Conservation (phyloP, 1,140 invertebrate genomes). For the Leptinotarsa defecta region DNA sequence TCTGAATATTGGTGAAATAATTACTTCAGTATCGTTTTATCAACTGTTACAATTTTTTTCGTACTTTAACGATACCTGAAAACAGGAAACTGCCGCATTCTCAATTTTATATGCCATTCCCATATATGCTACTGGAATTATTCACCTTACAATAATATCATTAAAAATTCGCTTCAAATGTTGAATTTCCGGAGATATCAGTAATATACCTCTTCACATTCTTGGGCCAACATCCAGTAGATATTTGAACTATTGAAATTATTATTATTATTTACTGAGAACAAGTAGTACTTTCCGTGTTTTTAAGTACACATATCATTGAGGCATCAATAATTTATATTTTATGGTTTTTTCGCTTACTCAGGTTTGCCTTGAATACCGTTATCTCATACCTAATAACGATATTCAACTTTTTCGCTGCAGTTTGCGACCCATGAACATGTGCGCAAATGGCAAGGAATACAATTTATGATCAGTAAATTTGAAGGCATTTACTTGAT, state of each 20-base stretch:
- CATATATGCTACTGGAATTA: not conserved
- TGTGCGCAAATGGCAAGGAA: not conserved
- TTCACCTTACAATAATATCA: not conserved
- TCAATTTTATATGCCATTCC: not conserved
- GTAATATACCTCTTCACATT: not conserved
- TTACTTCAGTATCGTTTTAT: no score
- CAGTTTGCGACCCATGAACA: not conserved
- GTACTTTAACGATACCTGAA: no score
- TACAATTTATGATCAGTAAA: conserved; percentile 1
- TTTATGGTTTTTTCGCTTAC: conserved; percentile 8
- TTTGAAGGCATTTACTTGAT: conserved; percentile 5
- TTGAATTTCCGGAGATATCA: not conserved
- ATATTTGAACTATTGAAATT: not conserved
- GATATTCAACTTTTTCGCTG: not conserved
- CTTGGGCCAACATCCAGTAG: not conserved
- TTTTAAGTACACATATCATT: conserved; percentile 1
- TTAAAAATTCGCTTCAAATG: not conserved
- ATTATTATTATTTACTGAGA: not conserved
- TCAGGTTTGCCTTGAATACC: not conserved
- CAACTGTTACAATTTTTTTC: no score
- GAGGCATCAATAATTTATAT: not conserved
- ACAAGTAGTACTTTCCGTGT: conserved; percentile 1
- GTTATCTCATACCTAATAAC: not conserved
- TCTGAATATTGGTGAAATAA: no score
- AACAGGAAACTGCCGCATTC: not conserved